Percentiles rank a stretch among this genome's conserved stretches.
Evolutionary conservation across 2,797 vertebrate species (phyloP).

Genomic region (Bradypodion ventrale): DNA sequence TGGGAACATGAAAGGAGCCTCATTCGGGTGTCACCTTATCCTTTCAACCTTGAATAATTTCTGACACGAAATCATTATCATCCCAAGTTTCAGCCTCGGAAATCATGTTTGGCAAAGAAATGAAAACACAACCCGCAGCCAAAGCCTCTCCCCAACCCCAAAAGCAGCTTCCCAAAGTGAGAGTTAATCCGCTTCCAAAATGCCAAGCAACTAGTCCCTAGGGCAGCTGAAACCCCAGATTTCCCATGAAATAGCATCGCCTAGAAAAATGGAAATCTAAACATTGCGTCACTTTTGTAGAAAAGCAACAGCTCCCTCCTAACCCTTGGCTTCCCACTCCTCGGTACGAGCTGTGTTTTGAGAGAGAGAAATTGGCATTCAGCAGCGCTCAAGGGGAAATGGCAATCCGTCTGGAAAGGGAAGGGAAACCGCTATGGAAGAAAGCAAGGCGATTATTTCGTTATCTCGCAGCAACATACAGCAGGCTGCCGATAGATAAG

Average conservation of each 20-base stretch:
- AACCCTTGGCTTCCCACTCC: background rate
- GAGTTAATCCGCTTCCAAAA: background rate
- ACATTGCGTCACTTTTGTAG: background rate
- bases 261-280: background rate
- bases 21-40: too few relatives aligned
- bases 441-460: constrained; percentile 34
- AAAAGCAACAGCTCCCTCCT: too few relatives aligned
- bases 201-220: background rate
- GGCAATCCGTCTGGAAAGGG: background rate
- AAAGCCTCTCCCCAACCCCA: background rate
- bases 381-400: background rate
- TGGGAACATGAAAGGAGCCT: too few relatives aligned
- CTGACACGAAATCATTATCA: too few relatives aligned
- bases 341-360: too few relatives aligned
- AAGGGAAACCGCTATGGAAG: background rate
- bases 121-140: too few relatives aligned
- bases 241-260: background rate
- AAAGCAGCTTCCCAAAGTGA: background rate
- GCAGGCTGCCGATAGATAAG: constrained; percentile 48
- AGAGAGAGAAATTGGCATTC: background rate
- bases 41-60: too few relatives aligned
- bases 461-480: constrained; percentile 27
- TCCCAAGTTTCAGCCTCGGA: background rate
- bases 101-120: background rate
- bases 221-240: background rate